Conservation (phyloP, 2,797 vertebrate genomes). For the Vultur gryphus region DNA sequence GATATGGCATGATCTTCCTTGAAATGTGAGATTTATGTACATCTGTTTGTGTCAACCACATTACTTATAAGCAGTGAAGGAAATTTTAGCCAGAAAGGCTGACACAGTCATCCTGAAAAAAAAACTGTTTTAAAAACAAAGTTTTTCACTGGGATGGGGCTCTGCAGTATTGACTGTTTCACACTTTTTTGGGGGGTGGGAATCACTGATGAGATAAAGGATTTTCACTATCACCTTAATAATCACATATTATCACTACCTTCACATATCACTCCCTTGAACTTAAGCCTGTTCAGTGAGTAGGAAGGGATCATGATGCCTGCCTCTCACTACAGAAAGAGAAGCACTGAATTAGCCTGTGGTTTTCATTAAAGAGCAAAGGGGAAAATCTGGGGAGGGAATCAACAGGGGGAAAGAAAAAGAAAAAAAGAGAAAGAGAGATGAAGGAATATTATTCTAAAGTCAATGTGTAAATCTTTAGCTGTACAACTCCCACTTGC, state of each 20-base stretch:
- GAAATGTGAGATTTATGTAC: slow-evolving; percentile 56
- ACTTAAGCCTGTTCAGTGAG: neutral
- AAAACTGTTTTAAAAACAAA: neutral
- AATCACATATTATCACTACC: neutral
- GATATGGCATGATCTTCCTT: slow-evolving; percentile 48
- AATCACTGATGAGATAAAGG: neutral
- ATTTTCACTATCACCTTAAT: slow-evolving; percentile 2
- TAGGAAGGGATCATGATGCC: neutral
- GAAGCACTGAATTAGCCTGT: neutral
- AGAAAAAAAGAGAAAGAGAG: neutral
- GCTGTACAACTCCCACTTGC: slow-evolving; percentile 27
- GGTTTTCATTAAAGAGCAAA: neutral
- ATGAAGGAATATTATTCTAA: slow-evolving; percentile 43
- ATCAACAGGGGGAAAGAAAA: neutral
- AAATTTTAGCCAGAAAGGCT: slow-evolving; percentile 7
- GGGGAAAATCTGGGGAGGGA: neutral
- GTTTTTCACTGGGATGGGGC: neutral
- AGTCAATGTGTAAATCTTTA: slow-evolving; percentile 51
- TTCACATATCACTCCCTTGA: neutral
- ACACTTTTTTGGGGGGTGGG: neutral
- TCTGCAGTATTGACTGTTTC: neutral
- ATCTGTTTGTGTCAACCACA: slow-evolving; percentile 52
- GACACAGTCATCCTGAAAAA: neutral
- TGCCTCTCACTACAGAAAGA: neutral
- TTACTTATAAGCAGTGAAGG: neutral